Evolutionary conservation across 2,113 vertebrate species (phyloP), one percentile per base, ranked within the genome.

Genomic region (Heloderma charlesbogerti): DNA sequence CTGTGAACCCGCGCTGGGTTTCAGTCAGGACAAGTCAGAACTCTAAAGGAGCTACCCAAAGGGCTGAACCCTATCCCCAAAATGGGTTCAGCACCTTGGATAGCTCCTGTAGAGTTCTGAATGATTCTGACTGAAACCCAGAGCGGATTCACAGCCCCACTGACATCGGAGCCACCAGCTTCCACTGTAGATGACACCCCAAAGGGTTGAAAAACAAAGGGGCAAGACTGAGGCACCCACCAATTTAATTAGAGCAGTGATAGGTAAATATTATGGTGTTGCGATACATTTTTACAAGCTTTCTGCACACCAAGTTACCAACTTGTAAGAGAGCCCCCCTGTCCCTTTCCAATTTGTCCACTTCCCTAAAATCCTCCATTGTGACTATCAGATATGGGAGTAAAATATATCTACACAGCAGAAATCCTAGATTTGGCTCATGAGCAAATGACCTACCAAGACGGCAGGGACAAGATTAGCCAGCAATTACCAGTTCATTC

Each of bases 371-470:
- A 87, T 81, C n/a, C 88, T 75, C 92, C 9, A 37, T 6, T 74
- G 94, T 91, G 88, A 77, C 92, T 85, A 84, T 74, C 94, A 94
- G 81, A 93, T 48, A 48, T 63, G 37, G 34, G 1, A 88, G 95
- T 34, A 37, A 94, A 72, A 81, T 75, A 31, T 88, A 89, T 25
- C 94, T 92, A 93, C 93, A 94, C 94, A 95, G 91, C 93, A 95
- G 93, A 94, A 92, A 93, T 88, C 87, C 94, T 95, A 95, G 94
- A 90, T 93, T 93, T 90, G 29, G 88, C 93, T 91, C 81, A 79
- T 18, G 66, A 91, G 93, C 88, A 93, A 91, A 94, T 94, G 89
- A 95, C 90, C 93, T 93, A 95, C 94, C 94, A 94, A 87, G 91
- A 83, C 89, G 80, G 90, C 93, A 95, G 90, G 93, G 92, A 6